These are phyloP conservation scores for Flexamia atlantica DNA, from an alignment of 2,888 invertebrate genomes.

Conservation along the genomic window DNA sequence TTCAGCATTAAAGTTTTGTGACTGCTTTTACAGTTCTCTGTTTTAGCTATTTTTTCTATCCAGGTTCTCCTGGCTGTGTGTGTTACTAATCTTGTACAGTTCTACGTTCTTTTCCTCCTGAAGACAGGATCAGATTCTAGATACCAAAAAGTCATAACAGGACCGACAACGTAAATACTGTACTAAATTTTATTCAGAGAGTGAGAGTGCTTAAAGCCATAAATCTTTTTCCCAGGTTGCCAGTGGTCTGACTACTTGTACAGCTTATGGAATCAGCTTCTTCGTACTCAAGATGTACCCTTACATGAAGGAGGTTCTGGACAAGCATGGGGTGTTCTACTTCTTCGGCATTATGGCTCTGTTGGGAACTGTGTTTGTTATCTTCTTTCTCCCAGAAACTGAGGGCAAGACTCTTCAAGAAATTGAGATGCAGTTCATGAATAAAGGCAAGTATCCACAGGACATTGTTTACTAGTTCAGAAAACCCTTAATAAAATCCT, in stretches of 20 bases:
- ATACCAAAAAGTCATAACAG: too few relatives aligned
- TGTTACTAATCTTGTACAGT: too few relatives aligned
- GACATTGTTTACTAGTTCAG: conserved; percentile 2
- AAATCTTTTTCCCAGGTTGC: conserved; percentile 67
- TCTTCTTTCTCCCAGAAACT: conserved; percentile 77
- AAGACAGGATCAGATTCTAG: too few relatives aligned
- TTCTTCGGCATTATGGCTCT: conserved; percentile 76
- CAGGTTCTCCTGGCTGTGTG: too few relatives aligned
- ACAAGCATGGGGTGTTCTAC: conserved; percentile 74
- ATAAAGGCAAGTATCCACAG: conserved; percentile 70
- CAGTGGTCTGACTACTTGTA: conserved; percentile 76
- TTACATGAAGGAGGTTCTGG: conserved; percentile 66
- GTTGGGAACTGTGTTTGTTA: conserved; percentile 76
- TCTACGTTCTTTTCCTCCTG: too few relatives aligned
- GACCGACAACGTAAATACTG: too few relatives aligned
- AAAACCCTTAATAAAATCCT: too few relatives aligned
- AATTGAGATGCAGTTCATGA: conserved; percentile 76
- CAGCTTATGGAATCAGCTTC: conserved; percentile 77
- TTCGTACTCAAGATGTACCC: conserved; percentile 77
- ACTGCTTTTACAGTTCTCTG: too few relatives aligned
- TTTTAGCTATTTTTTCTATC: too few relatives aligned
- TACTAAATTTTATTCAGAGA: too few relatives aligned
- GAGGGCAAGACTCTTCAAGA: conserved; percentile 77
- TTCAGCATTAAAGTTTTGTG: too few relatives aligned
- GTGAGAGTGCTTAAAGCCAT: too few relatives aligned